Base-by-base conservation (phyloP, 53 echinoderm and acorn worm species). In the Temnopleurus reevesii region DNA sequence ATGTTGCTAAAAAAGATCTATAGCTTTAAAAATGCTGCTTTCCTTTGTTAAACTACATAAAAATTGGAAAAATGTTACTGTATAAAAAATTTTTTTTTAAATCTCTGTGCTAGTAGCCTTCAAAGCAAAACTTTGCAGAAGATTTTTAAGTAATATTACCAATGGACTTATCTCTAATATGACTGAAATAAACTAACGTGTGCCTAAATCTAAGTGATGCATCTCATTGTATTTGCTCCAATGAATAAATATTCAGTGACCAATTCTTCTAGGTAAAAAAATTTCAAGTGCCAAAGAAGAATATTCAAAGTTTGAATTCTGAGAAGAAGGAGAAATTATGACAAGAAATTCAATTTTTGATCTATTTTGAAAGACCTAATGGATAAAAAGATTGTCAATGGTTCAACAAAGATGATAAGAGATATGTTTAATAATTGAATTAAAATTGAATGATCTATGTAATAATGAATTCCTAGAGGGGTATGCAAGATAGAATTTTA, bases 171-270 rank as follows among this genome's bases (percentile, higher is more conserved):
- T 56, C 29, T 81, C 23, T 55, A 60, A 83, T 33, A 26, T 85
- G 85, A 85, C 85, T 85, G 85, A 85, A 85, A 85, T 85, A 85
- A 85, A 85, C 60, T 85, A 38, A 38, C 41, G 8, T 85, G 85
- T 85, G 85, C 85, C 85, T 85, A 85, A 49, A 25, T 6, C 26
- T 58, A 85, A 12, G 44, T 71, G 71, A 41, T 44, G 85, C 85
- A 85, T 85, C 60, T 59, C 60, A 55, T 53, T 55, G 83, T 35
- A 83, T 83, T 83, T 83, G 83, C 83, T 56, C 83, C 29, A 31
- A 55, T 54, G 83, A 83, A 53, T 35, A 83, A 79, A 79, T 51
- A 79, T 17, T 79, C 46, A 28, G 79, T 79, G 79, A 79, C 79
- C 79, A 79, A 79, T 30, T 79, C 79, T 47, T 83, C 53, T 26